Conservation (phyloP, 2,797 vertebrate genomes). For the Falco novaeseelandiae region DNA sequence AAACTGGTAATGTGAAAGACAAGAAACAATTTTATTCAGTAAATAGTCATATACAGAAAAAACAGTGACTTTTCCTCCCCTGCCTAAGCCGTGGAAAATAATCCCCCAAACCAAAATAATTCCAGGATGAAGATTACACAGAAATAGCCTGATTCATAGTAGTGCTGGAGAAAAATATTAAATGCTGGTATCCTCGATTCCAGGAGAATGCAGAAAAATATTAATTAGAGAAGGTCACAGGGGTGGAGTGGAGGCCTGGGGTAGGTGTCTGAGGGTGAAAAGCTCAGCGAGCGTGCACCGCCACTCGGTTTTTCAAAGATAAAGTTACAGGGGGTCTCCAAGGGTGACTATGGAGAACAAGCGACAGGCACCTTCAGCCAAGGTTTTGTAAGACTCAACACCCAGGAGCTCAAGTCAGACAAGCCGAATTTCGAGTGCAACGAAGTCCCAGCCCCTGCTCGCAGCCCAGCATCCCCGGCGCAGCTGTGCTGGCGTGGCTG, state of each 20-base stretch:
- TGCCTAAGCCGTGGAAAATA: neutral
- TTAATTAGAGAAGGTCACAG: neutral
- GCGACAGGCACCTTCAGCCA: neutral
- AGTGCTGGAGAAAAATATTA: neutral
- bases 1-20: neutral
- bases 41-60: neutral
- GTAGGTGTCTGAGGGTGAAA: neutral
- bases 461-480: neutral
- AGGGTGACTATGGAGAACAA: fast-evolving
- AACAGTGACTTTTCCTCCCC: neutral
- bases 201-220: neutral
- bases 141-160: neutral
- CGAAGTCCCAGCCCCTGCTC: neutral
- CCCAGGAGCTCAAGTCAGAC: neutral
- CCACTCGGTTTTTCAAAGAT: neutral
- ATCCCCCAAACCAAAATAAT: neutral
- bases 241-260: neutral
- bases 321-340: neutral
- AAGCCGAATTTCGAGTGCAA: neutral
- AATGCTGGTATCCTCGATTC: fast-evolving
- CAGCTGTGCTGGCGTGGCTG: neutral
- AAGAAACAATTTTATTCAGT: neutral
- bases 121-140: neutral
- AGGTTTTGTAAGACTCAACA: neutral
- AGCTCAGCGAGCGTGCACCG: fast-evolving